phyloP scores from a whole-genome alignment of 2,888 invertebrate species.

The Psylliodes chrysocephalus region DNA sequence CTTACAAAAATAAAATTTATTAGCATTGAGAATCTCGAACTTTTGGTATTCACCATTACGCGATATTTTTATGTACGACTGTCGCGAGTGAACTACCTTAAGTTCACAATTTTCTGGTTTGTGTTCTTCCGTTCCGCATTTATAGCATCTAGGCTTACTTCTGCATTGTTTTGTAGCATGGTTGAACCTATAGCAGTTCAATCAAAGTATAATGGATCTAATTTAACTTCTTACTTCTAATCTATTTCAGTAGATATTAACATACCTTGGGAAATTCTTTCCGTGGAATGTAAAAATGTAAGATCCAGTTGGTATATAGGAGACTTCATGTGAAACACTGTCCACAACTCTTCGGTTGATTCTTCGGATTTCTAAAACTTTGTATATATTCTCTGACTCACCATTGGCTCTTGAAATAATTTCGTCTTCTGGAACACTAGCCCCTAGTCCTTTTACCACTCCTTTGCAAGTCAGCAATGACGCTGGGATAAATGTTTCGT shows the following conservation, averaged over 20 bases:
- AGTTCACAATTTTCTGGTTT: no score
- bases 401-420: neutral
- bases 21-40: no score
- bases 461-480: neutral
- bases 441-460: neutral
- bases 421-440: neutral
- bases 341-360: neutral
- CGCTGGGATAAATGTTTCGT: neutral
- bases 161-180: neutral
- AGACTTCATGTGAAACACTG: neutral
- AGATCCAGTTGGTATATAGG: neutral
- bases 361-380: neutral
- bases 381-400: neutral
- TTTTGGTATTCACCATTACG: no score
- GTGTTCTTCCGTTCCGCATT: no score
- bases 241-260: neutral
- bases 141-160: neutral
- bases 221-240: neutral
- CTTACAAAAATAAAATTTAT: no score
- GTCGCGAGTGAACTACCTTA: no score
- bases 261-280: neutral
- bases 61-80: no score
- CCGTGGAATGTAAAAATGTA: neutral
- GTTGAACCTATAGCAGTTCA: neutral
- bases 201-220: neutral